Evolutionary conservation across 2,797 vertebrate species (phyloP), one percentile per base, ranked within the genome.

Genomic region (Sorex maritimensis): DNA sequence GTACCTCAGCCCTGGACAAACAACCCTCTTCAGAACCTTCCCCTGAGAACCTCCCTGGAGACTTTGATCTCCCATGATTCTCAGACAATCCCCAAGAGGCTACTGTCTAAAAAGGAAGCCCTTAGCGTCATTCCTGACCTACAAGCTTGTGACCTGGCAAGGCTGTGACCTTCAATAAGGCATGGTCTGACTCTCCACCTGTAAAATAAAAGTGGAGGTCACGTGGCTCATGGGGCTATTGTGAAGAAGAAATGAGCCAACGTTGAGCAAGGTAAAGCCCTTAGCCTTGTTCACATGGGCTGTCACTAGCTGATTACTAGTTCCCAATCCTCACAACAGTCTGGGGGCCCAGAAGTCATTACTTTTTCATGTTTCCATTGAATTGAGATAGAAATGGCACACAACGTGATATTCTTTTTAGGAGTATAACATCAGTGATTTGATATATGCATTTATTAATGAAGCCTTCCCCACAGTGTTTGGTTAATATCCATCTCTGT

Each of bases 21-120:
- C n/a, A 15, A 46, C 46, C 72, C 3, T 19, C 26, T 9, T 73
- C 61, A 14, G 34, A 3, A n/a, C 68, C 38, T 82, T 78, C 67
- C 12, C 30, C 10, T 5, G 2, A 67, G 24, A 46, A 21, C 58
- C 77, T 78, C 23, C 73, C 44, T 5, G 30, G 85, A 78, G 68
- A 87, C 71, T 24, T 83, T 65, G 52, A 71, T 46, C 81, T 96
- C 12, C 41, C n/a, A 28, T 49, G 38, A 63, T 92, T 87, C 85
- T 85, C 28, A 75, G n/a, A 52, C 52, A 10, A n/a, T 72, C 49
- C 30, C 41, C 15, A 4, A 71, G 61, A 78, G 23, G 23, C 24
- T 65, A 9, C 2, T 63, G 6, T 44, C 38, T 71, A 65, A 85
- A 80, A 14, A 28, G 26, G 23, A 81, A 86, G 17, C 79, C 3